Conservation (phyloP, 2,113 vertebrate genomes). For the Nothoprocta perdicaria region DNA sequence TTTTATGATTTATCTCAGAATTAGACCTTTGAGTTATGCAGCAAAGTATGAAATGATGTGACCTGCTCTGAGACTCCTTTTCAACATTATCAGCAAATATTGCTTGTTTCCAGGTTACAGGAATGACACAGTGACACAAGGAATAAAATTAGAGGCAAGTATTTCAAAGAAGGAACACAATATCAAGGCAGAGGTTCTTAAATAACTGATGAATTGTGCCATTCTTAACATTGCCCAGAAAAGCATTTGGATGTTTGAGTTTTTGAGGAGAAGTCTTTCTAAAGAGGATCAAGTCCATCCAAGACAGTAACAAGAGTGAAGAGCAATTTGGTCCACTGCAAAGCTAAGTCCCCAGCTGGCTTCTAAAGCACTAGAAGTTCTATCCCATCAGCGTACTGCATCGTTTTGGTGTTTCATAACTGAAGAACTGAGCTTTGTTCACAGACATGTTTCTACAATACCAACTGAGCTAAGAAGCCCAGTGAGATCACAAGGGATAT, state of each 20-base stretch:
- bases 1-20: slow-evolving; percentile 30
- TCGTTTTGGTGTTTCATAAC: background rate
- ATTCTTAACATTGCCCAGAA: background rate
- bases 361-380: background rate
- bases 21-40: background rate
- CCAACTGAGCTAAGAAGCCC: background rate
- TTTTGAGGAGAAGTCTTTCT: background rate
- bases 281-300: background rate
- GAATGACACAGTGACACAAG: slow-evolving; percentile 3
- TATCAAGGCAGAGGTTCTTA: background rate
- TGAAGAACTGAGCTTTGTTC: background rate
- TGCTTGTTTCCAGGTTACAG: background rate
- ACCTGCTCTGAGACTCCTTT: background rate
- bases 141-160: background rate
- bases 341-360: background rate
- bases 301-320: background rate
- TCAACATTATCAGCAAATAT: background rate
- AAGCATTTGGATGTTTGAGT: background rate
- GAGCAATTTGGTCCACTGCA: background rate
- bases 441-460: background rate
- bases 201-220: background rate
- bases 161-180: background rate
- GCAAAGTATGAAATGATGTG: background rate
- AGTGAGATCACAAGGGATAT: background rate
- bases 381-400: background rate